Percentiles rank a stretch among this genome's conserved stretches.
These are phyloP conservation scores for Chelonus formosanus DNA, from an alignment of 2,888 invertebrate species.

Conservation along the genomic window DNA sequence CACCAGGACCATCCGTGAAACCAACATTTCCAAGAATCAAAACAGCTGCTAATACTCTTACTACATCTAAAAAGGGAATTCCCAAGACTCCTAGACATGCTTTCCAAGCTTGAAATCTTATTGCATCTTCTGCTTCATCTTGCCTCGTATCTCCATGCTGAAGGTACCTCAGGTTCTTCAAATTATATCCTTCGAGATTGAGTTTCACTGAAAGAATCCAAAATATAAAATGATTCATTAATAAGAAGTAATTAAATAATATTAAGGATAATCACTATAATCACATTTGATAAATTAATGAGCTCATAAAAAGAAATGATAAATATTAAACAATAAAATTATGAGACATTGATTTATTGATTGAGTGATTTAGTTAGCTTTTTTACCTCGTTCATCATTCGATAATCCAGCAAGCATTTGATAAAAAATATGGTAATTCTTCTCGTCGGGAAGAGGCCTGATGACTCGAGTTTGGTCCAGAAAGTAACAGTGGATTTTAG, in stretches of 20 bases:
- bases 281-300: too few relatives aligned
- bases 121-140: constrained; percentile 77
- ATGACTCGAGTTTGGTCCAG: constrained; percentile 93
- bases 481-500: constrained; percentile 96
- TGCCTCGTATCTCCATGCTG: constrained; percentile 78
- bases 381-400: constrained; percentile 78
- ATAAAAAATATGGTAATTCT: constrained; percentile 97
- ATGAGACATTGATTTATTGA: background rate
- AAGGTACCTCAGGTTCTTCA: constrained; percentile 83
- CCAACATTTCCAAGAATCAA: constrained; percentile 91
- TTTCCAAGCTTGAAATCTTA: constrained; percentile 90
- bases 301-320: too few relatives aligned
- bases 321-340: too few relatives aligned
- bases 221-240: background rate
- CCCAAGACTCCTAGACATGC: constrained; percentile 88
- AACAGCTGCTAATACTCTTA: constrained; percentile 89
- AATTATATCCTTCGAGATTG: constrained; percentile 85
- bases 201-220: constrained; percentile 72
- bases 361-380: background rate
- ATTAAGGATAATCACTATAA: too few relatives aligned
- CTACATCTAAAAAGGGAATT: constrained; percentile 93
- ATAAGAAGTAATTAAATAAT: too few relatives aligned
- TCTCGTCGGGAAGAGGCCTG: constrained; percentile 83
- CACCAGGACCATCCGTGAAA: constrained; percentile 81
- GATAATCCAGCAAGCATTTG: constrained; percentile 92